These are phyloP conservation scores for Dendrolimus pini DNA, from an alignment of 2,888 invertebrate genomes.

Conservation along the genomic window DNA sequence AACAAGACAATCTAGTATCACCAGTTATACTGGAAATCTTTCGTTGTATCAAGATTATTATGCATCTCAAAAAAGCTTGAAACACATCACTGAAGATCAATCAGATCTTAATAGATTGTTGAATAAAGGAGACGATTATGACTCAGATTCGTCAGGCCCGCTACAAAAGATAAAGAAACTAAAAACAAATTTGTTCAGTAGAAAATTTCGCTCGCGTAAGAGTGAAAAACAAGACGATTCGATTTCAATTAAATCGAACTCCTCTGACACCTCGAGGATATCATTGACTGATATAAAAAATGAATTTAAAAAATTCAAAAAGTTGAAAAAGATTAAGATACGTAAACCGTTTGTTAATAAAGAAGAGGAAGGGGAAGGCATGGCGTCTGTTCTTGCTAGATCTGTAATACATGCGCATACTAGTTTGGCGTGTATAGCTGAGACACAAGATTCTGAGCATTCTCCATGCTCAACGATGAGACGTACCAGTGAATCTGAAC, in stretches of 20 bases:
- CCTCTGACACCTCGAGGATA: constrained; percentile 64
- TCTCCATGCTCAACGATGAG: constrained; percentile 56
- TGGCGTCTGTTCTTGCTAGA: constrained; percentile 81
- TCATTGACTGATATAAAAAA: constrained; percentile 59
- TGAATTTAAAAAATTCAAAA: constrained; percentile 58
- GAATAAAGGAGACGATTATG: constrained; percentile 75
- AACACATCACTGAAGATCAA: constrained; percentile 60
- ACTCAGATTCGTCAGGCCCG: constrained; percentile 63
- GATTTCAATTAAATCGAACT: constrained; percentile 68
- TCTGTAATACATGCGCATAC: constrained; percentile 79
- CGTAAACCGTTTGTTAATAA: constrained; percentile 45
- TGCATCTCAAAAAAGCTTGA: constrained; percentile 48
- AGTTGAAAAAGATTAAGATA: constrained; percentile 57
- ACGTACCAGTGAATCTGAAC: constrained; percentile 62
- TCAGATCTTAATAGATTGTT: constrained; percentile 55
- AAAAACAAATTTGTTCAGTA: constrained; percentile 77
- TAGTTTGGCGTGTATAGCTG: constrained; percentile 76
- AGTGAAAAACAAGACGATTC: constrained; percentile 72
- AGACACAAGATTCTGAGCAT: constrained; percentile 68
- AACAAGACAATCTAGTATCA: constrained; percentile 41
- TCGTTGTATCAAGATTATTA: constrained; percentile 60
- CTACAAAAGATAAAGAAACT: constrained; percentile 77
- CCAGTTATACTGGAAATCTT: constrained; percentile 46
- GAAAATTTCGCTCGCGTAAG: constrained; percentile 76
- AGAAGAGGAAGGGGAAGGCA: constrained; percentile 73